phyloP scores from a whole-genome alignment of 2,888 invertebrate species.

The Drosophila bunnanda region DNA sequence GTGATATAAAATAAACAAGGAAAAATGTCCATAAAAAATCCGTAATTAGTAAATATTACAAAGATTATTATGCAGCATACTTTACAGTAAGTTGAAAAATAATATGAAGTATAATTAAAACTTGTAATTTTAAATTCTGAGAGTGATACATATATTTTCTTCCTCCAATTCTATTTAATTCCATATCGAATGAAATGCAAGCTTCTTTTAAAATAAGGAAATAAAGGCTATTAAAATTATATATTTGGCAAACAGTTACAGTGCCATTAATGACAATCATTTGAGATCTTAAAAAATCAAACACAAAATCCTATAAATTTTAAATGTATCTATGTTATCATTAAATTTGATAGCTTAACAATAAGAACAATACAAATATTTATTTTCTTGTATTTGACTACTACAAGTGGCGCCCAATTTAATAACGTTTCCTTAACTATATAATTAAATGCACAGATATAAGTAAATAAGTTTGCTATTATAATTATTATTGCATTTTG shows the following conservation, averaged over 20 bases:
- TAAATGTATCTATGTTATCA: not conserved
- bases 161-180: not conserved
- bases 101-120: not conserved
- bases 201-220: not conserved
- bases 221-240: not conserved
- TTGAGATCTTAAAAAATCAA: not conserved
- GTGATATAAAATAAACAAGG: not conserved
- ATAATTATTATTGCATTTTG: conserved; percentile 41
- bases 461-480: conserved; percentile 9
- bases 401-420: conserved; percentile 2
- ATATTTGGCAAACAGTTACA: not conserved
- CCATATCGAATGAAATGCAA: no score
- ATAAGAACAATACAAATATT: not conserved
- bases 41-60: not conserved
- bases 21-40: not conserved
- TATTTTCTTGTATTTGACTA: not conserved
- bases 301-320: not conserved
- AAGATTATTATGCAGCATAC: no score
- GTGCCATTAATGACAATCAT: not conserved
- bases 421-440: conserved; percentile 15
- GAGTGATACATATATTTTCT: not conserved
- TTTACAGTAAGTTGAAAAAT: no score
- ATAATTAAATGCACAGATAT: conserved; percentile 23
- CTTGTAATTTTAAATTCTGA: not conserved
- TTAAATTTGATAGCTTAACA: not conserved